Evolutionary conservation across 2,888 invertebrate species (phyloP).

Genomic region (Globia sparganii): DNA sequence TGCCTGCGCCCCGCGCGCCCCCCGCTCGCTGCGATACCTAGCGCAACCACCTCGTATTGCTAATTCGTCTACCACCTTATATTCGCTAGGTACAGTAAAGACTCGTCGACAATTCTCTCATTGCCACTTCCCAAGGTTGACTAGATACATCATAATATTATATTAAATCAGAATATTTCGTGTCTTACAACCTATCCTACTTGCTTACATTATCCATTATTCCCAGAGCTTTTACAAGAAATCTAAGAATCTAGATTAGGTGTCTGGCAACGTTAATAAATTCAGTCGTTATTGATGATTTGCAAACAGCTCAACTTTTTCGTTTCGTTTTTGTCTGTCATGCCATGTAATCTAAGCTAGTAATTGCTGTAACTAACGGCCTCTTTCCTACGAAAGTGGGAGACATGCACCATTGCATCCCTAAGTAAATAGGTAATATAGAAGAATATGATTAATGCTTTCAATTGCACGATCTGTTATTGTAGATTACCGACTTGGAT

Average conservation of each 20-base stretch:
- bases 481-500: slow-evolving; percentile 16
- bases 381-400: slow-evolving; percentile 15
- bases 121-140: slow-evolving; percentile 76
- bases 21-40: slow-evolving; percentile 76
- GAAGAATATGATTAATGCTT: slow-evolving; percentile 25
- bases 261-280: slow-evolving; percentile 29
- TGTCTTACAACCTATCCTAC: slow-evolving; percentile 56
- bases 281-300: slow-evolving; percentile 47
- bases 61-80: slow-evolving; percentile 82
- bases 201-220: slow-evolving; percentile 52
- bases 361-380: slow-evolving; percentile 44
- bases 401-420: slow-evolving; percentile 47
- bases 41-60: slow-evolving; percentile 84
- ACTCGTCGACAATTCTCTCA: slow-evolving; percentile 76
- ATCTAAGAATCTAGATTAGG: slow-evolving; percentile 41
- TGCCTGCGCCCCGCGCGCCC: slow-evolving; percentile 63
- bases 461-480: slow-evolving; percentile 11
- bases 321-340: slow-evolving; percentile 38
- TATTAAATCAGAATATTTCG: slow-evolving; percentile 66
- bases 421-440: slow-evolving; percentile 16
- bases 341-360: slow-evolving; percentile 44
- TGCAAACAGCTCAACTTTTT: slow-evolving; percentile 42
- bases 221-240: slow-evolving; percentile 59
- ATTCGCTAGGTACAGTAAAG: slow-evolving; percentile 71
- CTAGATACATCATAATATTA: slow-evolving; percentile 72